Percentiles rank a stretch among this genome's conserved stretches.
These are phyloP conservation scores for Clepsis dumicolana DNA, from an alignment of 2,888 invertebrate genomes.

Conservation along the genomic window DNA sequence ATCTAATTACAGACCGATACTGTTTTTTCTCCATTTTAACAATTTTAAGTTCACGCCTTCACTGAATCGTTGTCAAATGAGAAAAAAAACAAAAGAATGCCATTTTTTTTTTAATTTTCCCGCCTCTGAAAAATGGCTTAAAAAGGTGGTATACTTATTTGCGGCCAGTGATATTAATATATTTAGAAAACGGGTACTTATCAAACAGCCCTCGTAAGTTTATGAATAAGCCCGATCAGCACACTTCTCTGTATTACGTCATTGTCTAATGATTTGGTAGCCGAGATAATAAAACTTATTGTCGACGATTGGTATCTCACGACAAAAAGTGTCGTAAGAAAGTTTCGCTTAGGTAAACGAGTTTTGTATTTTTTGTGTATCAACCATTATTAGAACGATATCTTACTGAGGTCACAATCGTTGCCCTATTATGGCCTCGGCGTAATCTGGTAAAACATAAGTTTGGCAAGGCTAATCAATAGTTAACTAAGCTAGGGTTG, in stretches of 20 bases:
- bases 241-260: background rate
- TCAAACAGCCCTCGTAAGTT: background rate
- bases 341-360: background rate
- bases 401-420: background rate
- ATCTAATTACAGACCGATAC: too few species aligned
- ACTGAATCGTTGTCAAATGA: too few species aligned
- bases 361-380: background rate
- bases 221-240: too few species aligned
- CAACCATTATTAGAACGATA: background rate
- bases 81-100: too few species aligned
- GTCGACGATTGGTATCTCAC: too few species aligned
- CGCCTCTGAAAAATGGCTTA: too few species aligned
- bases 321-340: background rate
- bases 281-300: background rate
- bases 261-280: background rate
- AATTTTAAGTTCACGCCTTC: too few species aligned
- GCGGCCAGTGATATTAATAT: too few species aligned
- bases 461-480: background rate
- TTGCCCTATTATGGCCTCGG: background rate
- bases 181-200: too few species aligned
- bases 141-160: too few species aligned
- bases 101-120: too few species aligned
- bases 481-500: background rate
- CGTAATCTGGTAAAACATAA: constrained; percentile 1
- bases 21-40: too few species aligned